Evolutionary conservation across 2,113 vertebrate genomes (phyloP).

Genomic region (Cyprinodon brontotheroides): DNA sequence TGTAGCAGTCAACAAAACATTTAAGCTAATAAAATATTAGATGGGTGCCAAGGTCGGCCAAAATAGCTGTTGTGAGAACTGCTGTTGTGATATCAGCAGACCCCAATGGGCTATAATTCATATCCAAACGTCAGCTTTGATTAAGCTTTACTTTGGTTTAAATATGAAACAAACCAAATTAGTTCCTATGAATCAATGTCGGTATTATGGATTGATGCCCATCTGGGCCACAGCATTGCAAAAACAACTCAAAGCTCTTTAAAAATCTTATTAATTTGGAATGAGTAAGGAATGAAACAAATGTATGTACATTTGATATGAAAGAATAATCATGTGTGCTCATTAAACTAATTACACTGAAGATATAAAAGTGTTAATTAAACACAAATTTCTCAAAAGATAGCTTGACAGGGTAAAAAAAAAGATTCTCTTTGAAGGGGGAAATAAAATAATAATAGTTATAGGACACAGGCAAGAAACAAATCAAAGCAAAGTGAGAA

Average conservation of each 20-base stretch:
- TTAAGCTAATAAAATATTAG: conserved; percentile 62
- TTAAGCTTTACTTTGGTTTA: background rate
- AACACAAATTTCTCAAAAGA: background rate
- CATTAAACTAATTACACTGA: background rate
- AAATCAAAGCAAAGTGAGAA: too few species aligned
- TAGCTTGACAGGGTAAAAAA: too few species aligned
- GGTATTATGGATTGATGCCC: background rate
- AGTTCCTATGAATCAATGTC: background rate
- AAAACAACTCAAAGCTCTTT: background rate
- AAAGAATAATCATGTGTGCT: too few species aligned
- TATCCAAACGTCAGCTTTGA: background rate
- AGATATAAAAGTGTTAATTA: background rate
- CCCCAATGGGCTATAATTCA: background rate
- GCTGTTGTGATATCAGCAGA: conserved; percentile 34
- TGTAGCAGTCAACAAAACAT: conserved; percentile 64
- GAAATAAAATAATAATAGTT: too few species aligned
- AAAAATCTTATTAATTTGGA: background rate
- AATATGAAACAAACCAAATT: background rate
- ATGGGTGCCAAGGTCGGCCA: conserved; percentile 27
- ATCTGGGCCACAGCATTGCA: background rate
- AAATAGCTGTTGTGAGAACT: conserved; percentile 38
- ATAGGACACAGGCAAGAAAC: too few species aligned
- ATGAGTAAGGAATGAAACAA: background rate
- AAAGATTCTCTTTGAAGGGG: too few species aligned
- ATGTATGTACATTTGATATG: too few species aligned